Evolutionary conservation across 2,888 invertebrate species (phyloP), one percentile per base, ranked within the genome.

Genomic region (Eupithecia abbreviata): DNA sequence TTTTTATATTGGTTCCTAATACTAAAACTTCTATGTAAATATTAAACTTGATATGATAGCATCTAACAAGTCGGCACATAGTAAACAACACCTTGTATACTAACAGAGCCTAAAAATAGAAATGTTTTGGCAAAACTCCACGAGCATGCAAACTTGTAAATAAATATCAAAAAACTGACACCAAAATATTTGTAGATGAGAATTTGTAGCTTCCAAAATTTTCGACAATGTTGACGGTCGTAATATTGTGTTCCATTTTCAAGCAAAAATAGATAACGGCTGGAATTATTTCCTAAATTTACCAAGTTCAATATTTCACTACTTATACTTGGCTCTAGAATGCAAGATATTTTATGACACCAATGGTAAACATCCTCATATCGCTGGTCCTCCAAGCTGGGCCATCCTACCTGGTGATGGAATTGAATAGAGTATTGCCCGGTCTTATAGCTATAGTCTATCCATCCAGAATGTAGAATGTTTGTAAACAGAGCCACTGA

Each of bases 41-140:
- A 58, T 85, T 84, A 84, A 85, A 86, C 86, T 85, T 87, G 73
- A 68, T 78, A 78, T 87, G 74, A 68, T 79, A 79, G 82, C 45
- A 68, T 71, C 74, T 78, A 80, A 78, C 76, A 81, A 67, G 71
- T 79, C 79, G 42, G 77, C 78, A 81, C 69, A 80, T 82, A 80
- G 77, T 73, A 83, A 82, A 79, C 82, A 83, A 84, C 85, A 84
- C 84, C 82, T 84, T 85, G 84, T 82, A 82, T 82, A 81, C 83
- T 10, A 13, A 81, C 80, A 79, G 43, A 30, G 84, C 86, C 90
- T 87, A 88, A 88, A 88, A 88, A 90, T 84, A 79, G 81, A 79
- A 76, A 73, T 79, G 83, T 78, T 89, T 86, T 91, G 92, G 92
- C 91, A 82, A 81, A 77, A 74, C 82, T 90, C 91, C 92, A 90